Conservation (phyloP, 2,113 vertebrate species). For the Octodon degus region DNA sequence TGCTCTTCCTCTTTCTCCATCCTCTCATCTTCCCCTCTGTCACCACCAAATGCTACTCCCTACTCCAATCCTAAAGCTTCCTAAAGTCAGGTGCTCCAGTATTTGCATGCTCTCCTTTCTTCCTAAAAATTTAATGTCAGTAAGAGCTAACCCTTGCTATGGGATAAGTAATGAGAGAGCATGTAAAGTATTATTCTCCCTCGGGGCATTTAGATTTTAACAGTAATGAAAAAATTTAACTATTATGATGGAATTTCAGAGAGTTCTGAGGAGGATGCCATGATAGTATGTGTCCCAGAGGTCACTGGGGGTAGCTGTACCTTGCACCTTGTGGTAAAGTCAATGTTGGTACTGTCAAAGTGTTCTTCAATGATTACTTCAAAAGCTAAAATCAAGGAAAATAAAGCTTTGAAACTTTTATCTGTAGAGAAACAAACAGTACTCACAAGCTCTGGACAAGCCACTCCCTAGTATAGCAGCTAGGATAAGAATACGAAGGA, state of each 20-base stretch:
- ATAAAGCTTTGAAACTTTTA: neutral
- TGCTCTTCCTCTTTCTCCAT: neutral
- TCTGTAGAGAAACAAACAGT: neutral
- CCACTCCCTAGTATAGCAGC: neutral
- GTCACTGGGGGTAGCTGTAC: neutral
- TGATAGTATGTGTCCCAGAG: neutral
- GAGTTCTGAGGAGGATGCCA: neutral
- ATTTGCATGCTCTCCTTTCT: neutral
- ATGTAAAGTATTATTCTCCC: conserved; percentile 40
- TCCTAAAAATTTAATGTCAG: conserved; percentile 42
- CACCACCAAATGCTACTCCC: neutral
- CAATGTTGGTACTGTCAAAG: neutral
- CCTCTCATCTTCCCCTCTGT: neutral
- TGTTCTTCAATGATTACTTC: conserved; percentile 21
- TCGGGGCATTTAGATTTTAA: conserved; percentile 56
- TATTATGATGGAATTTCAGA: conserved; percentile 48
- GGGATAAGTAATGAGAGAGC: conserved; percentile 33
- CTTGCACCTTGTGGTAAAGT: conserved; percentile 57
- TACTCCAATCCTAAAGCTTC: neutral
- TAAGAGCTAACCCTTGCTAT: conserved; percentile 49
- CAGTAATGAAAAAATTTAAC: conserved; percentile 43
- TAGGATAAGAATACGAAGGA: neutral
- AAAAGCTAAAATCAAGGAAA: conserved; percentile 29
- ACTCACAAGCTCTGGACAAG: neutral
- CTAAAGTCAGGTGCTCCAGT: neutral